Evolutionary conservation across 2,888 invertebrate genomes (phyloP), one percentile per base, ranked within the genome.

Genomic region (Netelia inedita): DNA sequence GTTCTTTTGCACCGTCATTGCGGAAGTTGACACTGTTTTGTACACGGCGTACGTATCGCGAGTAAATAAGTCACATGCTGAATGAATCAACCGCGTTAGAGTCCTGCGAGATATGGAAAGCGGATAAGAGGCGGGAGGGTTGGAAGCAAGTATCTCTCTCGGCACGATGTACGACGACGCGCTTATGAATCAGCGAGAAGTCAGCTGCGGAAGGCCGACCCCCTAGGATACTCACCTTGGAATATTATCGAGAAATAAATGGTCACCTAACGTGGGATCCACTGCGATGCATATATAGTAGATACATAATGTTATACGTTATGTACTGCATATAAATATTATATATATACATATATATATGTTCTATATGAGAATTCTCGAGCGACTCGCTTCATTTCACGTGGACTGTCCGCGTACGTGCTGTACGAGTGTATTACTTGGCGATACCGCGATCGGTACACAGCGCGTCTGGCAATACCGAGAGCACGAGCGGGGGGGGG

Each of bases 191-290:
- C 83, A 80, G 50, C 72, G 72, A 82, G 76, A 82, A 82, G 76
- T 82, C 76, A 82, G 68, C 71, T 59, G 83, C 75, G 83, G 80
- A 85, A 71, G 85, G 81, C 81, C 81, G 78, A 79, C 81, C 74
- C 81, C 79, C 85, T 79, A 41, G 73, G 76, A 74, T 81, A 59
- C 69, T 85, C 79, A 82, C 81, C 85, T 85, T 82, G 85, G 85
- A 85, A 85, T 81, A 85, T 85, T 85, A 85, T 85, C 85, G 82
- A 78, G 85, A 85, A 85, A 85, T 85, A 85, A 85, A 85, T 85
- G 85, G 82, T 82, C 85, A 82, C 85, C 85, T 82, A 85, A 85
- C 85, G 85, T 85, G 85, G 85, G 85, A 85, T 85, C 65, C 71
- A 81, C 78, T 68, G 81, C 68, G 46, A 50, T 79, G 41, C 28